A percentile compares a stretch with the other conserved stretches of the same genome.
phyloP scores from a whole-genome alignment of 1,140 invertebrate genomes.

The Pissodes strobi region DNA sequence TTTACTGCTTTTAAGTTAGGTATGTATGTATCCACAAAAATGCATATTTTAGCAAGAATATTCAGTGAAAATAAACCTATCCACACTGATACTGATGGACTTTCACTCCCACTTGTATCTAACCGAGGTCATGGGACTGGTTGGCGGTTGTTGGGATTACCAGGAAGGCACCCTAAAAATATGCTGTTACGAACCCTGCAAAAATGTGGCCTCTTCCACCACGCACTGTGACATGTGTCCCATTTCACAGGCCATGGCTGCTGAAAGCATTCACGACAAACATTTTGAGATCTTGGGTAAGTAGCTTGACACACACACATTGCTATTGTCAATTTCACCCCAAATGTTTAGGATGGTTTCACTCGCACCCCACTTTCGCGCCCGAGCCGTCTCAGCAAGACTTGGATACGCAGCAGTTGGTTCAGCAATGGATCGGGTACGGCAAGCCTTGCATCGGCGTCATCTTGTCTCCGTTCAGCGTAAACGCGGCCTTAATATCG shows the following conservation, averaged over 20 bases:
- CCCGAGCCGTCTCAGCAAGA: constrained; percentile 67
- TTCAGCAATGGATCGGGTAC: constrained; percentile 63
- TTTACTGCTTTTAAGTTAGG: not conserved
- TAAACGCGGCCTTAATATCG: constrained; percentile 48
- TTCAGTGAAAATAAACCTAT: constrained; percentile 61
- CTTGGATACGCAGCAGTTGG: constrained; percentile 63
- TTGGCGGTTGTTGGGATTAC: constrained; percentile 62
- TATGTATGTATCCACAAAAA: not conserved
- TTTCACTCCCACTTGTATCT: constrained; percentile 69
- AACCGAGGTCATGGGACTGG: constrained; percentile 74
- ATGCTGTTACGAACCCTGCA: constrained; percentile 62
- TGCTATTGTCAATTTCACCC: constrained; percentile 44
- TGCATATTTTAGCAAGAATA: constrained; percentile 64
- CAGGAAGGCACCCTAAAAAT: constrained; percentile 54
- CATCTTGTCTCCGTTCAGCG: constrained; percentile 63
- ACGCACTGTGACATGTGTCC: constrained; percentile 81
- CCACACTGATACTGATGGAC: constrained; percentile 68
- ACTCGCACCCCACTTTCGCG: constrained; percentile 68
- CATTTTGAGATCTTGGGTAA: constrained; percentile 23
- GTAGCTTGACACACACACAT: not conserved
- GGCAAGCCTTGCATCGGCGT: constrained; percentile 62
- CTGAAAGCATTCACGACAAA: constrained; percentile 58
- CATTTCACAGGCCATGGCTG: constrained; percentile 57
- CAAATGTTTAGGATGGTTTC: constrained; percentile 65
- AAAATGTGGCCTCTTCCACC: constrained; percentile 61